Evolutionary conservation across 1,140 invertebrate species (phyloP), one percentile per base, ranked within the genome.

Genomic region (Doryteuthis pealeii): DNA sequence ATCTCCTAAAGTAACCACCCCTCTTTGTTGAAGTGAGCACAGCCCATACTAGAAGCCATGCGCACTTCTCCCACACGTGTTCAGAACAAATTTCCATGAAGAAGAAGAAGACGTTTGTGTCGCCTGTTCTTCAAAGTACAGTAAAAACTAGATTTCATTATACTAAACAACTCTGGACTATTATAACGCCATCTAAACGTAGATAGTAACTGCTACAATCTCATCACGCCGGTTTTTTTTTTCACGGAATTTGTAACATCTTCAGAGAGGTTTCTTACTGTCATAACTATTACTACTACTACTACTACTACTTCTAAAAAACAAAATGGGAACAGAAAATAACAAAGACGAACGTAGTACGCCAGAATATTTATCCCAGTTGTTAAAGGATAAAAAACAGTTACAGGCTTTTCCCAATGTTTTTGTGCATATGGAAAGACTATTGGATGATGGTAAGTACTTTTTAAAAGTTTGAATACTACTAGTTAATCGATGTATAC

Each of bases 311-410:
- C 0, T 22, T 15, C 6, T 15, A 35, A 22, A 31, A 32, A 72
- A 75, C 81, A 86, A 83, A 79, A 86, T 86, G 85, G 85, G 85
- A 77, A 85, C 85, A 80, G 85, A 86, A 82, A 85, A 82, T 85
- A 84, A 86, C 81, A 86, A 83, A 83, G 84, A 86, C 75, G 85
- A 86, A 54, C 85, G 85, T 82, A 86, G 83, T 81, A 84, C 83
- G 71, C 84, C 97, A 89, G 98, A 99, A 91, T 99, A 99, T 92
- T 92, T 99, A 91, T 96, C 97, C 89, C 98, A 99, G 91, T 93
- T 99, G 90, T 92, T 99, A 86, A 99, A 99, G 92, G 98, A 99
- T 92, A 97, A 98, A 91, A 99, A 99, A 91, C 97, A 99, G 91
- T 92, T 99, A 85, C 95, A 96, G 84, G 97, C 97, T 87, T 98